These are phyloP conservation scores for Melanotus villosus DNA, from an alignment of 2,888 invertebrate species.

Conservation along the genomic window DNA sequence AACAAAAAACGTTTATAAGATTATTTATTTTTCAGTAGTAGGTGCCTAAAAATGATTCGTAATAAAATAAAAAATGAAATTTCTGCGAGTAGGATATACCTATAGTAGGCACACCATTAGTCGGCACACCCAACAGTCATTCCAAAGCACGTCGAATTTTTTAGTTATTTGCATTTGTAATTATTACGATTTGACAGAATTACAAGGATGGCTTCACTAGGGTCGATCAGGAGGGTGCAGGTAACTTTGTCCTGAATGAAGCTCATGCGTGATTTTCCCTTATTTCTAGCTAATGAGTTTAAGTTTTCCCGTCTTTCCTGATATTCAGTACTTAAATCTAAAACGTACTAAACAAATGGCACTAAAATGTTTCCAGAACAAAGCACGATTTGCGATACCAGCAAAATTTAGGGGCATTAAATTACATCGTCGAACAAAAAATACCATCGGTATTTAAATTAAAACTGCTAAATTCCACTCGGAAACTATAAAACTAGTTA, in stretches of 20 bases:
- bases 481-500: constrained; percentile 37
- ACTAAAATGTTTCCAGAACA: constrained; percentile 17
- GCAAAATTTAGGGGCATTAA: constrained; percentile 17
- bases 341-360: constrained; percentile 13
- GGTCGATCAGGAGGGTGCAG: neutral
- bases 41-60: too few relatives aligned
- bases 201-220: neutral
- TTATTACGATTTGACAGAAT: neutral
- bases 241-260: neutral
- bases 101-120: too few relatives aligned
- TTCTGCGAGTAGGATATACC: too few relatives aligned
- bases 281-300: constrained; percentile 31
- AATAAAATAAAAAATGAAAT: too few relatives aligned
- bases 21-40: too few relatives aligned
- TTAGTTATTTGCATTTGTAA: constrained; percentile 1
- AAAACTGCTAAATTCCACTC: constrained; percentile 28
- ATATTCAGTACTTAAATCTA: constrained; percentile 1
- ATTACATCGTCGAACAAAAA: constrained; percentile 13
- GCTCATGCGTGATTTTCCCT: constrained; percentile 4
- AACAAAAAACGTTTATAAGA: too few relatives aligned
- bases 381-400: constrained; percentile 1
- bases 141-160: too few relatives aligned
- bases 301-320: constrained; percentile 4
- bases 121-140: too few relatives aligned
- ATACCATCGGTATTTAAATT: constrained; percentile 15